phyloP scores from a whole-genome alignment of 2,113 vertebrate genomes.

The Pangasianodon hypophthalmus region DNA sequence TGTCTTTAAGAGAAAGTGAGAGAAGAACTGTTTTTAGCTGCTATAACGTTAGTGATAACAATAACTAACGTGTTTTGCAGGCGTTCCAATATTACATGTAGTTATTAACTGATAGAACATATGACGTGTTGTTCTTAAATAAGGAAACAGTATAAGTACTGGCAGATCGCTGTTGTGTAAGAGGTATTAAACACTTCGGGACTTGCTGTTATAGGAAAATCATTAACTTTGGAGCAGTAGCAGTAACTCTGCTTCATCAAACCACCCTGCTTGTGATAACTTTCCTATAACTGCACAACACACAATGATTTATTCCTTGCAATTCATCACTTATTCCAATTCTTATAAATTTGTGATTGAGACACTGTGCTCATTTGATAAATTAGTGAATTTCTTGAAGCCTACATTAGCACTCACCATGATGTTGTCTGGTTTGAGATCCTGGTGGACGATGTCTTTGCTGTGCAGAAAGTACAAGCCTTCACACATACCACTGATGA shows the following conservation, averaged over 20 bases:
- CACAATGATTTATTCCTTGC: neutral
- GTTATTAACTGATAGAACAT: neutral
- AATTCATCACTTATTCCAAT: neutral
- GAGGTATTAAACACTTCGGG: too few species aligned
- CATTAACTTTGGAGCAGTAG: too few species aligned
- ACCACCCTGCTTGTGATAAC: too few species aligned
- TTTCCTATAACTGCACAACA: too few species aligned
- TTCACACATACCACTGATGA: constrained; percentile 75
- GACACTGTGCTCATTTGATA: neutral
- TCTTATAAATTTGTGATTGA: neutral
- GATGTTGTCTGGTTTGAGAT: constrained; percentile 79
- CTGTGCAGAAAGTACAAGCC: constrained; percentile 70
- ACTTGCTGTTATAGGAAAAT: too few species aligned
- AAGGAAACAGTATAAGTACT: too few species aligned
- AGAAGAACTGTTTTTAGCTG: neutral
- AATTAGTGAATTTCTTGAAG: too few species aligned
- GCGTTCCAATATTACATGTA: neutral
- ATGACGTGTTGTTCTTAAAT: neutral
- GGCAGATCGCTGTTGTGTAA: too few species aligned
- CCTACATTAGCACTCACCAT: constrained; percentile 67
- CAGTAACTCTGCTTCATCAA: too few species aligned
- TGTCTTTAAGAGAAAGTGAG: neutral
- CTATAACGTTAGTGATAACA: neutral
- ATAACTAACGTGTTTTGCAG: too few species aligned
- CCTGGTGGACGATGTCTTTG: constrained; percentile 75